Conservation (phyloP, 2,113 vertebrate species). For the Oxyura jamaicensis region DNA sequence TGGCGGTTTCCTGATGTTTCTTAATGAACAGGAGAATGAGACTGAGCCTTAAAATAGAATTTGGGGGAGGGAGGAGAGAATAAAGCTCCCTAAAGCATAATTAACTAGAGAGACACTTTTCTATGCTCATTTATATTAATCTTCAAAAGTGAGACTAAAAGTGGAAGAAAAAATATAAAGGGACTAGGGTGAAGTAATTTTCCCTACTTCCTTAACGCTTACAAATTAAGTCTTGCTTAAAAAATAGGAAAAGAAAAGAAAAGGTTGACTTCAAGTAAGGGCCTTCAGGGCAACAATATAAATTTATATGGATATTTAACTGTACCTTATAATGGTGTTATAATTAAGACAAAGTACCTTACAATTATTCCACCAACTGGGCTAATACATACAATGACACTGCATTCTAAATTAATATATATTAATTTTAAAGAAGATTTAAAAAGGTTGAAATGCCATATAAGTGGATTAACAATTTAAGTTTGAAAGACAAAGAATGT, state of each 20-base stretch:
- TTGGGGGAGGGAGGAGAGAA: constrained; percentile 27
- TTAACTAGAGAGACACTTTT: constrained; percentile 36
- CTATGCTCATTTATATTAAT: constrained; percentile 50
- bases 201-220: constrained; percentile 30
- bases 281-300: constrained; percentile 42
- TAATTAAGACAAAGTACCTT: constrained; percentile 59
- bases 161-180: constrained; percentile 26
- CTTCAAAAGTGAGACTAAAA: constrained; percentile 55
- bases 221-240: constrained; percentile 50
- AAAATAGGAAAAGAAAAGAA: constrained; percentile 34
- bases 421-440: neutral
- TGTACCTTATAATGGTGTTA: constrained; percentile 4
- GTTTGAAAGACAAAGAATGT: neutral
- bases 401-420: constrained; percentile 39
- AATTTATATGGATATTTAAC: constrained; percentile 62
- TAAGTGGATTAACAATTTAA: neutral
- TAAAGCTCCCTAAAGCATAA: constrained; percentile 38
- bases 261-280: constrained; percentile 34
- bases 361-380: constrained; percentile 42
- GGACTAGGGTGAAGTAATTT: constrained; percentile 7
- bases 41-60: constrained; percentile 49
- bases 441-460: neutral
- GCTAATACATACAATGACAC: neutral
- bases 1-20: constrained; percentile 33
- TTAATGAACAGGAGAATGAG: constrained; percentile 51